A percentile compares a stretch with the other conserved stretches of the same genome.
phyloP scores from a whole-genome alignment of 2,113 vertebrate genomes.

The Pygoscelis antarcticus region DNA sequence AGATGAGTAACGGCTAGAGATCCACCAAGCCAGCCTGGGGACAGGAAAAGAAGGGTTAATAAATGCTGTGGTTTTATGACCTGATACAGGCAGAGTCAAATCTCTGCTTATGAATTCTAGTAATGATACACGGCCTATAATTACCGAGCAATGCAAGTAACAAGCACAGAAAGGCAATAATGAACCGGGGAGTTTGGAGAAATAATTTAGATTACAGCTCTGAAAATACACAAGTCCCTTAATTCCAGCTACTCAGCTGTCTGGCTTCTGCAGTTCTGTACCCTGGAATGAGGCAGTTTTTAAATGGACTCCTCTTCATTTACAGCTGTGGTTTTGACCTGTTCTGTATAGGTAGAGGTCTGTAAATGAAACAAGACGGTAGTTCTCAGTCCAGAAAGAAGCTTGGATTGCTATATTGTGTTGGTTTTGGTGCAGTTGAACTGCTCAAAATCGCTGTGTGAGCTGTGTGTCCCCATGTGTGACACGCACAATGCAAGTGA shows the following conservation, averaged over 20 bases:
- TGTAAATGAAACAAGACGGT: not conserved
- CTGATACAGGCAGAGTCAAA: not conserved
- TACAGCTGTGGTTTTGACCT: not conserved
- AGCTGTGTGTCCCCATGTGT: not conserved
- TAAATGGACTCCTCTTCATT: not conserved
- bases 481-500: rapidly evolving
- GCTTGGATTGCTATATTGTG: no score
- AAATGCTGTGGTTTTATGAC: not conserved
- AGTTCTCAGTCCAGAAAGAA: not conserved
- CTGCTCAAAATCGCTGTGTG: rapidly evolving
- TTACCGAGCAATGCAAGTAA: not conserved
- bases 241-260: not conserved
- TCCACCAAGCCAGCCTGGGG: not conserved
- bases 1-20: not conserved
- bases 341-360: not conserved
- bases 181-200: not conserved
- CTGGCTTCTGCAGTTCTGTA: not conserved
- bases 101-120: not conserved
- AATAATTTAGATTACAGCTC: not conserved
- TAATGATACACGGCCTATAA: not conserved
- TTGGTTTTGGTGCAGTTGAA: not conserved
- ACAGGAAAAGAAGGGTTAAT: not conserved
- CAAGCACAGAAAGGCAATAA: not conserved
- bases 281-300: not conserved
- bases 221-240: not conserved